phyloP scores from a whole-genome alignment of 2,797 vertebrate species.

The Leontopithecus rosalia region DNA sequence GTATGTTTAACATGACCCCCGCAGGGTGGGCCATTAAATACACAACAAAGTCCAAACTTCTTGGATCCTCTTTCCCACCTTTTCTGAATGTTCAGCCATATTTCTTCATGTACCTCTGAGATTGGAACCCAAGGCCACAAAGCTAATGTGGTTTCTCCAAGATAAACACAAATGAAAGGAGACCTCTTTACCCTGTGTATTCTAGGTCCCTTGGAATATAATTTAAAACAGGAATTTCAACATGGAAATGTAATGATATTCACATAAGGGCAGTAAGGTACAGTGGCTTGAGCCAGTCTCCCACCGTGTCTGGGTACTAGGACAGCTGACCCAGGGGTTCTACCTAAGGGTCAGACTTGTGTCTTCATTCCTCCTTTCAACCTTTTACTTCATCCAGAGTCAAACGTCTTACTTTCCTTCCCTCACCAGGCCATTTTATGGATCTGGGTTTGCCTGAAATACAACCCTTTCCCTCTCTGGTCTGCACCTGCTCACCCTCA shows the following conservation, averaged over 20 bases:
- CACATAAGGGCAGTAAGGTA: background rate
- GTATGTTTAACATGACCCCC: background rate
- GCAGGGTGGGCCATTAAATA: background rate
- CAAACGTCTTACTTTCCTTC: background rate
- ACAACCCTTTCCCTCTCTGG: background rate
- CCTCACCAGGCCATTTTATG: background rate
- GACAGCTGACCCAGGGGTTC: background rate
- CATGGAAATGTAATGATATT: background rate
- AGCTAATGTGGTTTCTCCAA: background rate
- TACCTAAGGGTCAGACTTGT: background rate
- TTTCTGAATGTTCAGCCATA: background rate
- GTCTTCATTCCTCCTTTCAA: background rate
- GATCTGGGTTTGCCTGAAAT: background rate
- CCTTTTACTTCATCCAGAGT: background rate
- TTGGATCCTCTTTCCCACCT: background rate
- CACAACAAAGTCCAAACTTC: background rate
- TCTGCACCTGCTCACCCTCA: background rate
- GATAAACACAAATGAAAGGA: background rate
- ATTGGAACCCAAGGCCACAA: background rate
- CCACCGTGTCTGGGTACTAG: background rate
- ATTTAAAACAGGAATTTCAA: background rate
- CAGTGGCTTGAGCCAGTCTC: background rate
- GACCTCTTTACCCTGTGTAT: background rate
- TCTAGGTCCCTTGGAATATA: background rate
- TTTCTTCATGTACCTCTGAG: background rate